phyloP scores from a whole-genome alignment of 2,113 vertebrate genomes.

The Phaethornis superciliosus region DNA sequence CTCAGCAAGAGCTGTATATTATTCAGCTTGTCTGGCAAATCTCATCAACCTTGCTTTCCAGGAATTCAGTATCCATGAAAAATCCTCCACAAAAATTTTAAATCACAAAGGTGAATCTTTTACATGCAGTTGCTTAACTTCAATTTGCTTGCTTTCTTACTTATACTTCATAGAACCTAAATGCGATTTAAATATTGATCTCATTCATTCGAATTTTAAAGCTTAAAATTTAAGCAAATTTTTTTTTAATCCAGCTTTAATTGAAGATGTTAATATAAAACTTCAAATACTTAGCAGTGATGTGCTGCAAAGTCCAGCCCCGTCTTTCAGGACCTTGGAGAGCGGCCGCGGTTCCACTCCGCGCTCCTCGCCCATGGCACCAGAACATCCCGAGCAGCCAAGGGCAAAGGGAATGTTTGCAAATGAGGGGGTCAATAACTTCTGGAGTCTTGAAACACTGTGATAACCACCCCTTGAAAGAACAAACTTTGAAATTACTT shows the following conservation, averaged over 20 bases:
- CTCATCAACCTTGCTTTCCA: conserved; percentile 13
- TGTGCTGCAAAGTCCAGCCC: background rate
- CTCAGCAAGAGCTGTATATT: conserved; percentile 67
- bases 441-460: background rate
- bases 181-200: conserved; percentile 46
- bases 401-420: background rate
- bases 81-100: background rate
- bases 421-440: background rate
- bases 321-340: conserved; percentile 78
- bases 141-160: background rate
- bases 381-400: background rate
- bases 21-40: conserved; percentile 63
- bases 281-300: background rate
- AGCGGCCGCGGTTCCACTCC: background rate
- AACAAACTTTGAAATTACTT: background rate
- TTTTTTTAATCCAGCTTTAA: conserved; percentile 4
- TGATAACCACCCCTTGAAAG: background rate
- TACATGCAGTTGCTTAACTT: conserved; percentile 30
- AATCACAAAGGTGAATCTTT: background rate
- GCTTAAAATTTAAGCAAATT: conserved; percentile 37
- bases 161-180: background rate
- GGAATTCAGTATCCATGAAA: background rate
- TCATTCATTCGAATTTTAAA: background rate
- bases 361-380: fast-evolving
- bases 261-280: conserved; percentile 41